Base-by-base conservation (phyloP, 2,888 invertebrate genomes). In the Alcis repandata region DNA sequence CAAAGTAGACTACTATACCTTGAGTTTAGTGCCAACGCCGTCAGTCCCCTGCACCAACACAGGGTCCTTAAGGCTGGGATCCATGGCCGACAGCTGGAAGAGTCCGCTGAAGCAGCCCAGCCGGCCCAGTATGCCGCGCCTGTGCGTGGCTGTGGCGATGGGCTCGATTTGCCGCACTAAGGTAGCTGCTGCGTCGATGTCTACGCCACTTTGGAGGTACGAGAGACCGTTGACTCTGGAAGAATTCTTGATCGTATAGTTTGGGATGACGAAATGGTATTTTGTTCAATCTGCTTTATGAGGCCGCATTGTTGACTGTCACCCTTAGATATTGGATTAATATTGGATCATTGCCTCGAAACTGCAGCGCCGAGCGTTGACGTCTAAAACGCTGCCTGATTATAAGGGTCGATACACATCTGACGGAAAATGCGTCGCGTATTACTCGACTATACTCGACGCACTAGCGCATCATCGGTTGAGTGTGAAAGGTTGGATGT, bases 1-100 rank as follows among this genome's bases (percentile, higher is more conserved):
- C 49, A 32, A 8, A 49, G 20, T 20, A 10, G 13, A 2, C 11
- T n/a, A 3, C 13, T 11, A 75, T 79, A 98, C 97, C 94, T 98
- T 98, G 1, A 99, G 94, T 89, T 99, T 99, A 6, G 99, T 98
- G 0, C 99, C 99, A 45, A 99, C 99, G 0, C 99, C 99, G 82
- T 99, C 99, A 0, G 98, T 98, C 0, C 98, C 98, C 69, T 98
- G 98, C 15, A 99, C 98, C 0, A 99, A 91, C 19, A 99, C 94
- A 0, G 99, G 98, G 84, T 98, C 97, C 72, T 94, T 94, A 72
- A 96, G 95, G 15, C 80, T 78, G 0, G 90, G 85, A 75, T 91
- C 89, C 73, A 96, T 96, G 8, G 96, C 95, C 59, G 96, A 96
- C 15, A 97, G 87, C 80, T 98, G 98, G 91, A 99, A 98, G 13